Evolutionary conservation across 2,113 vertebrate species (phyloP).

Genomic region (Condylura cristata): DNA sequence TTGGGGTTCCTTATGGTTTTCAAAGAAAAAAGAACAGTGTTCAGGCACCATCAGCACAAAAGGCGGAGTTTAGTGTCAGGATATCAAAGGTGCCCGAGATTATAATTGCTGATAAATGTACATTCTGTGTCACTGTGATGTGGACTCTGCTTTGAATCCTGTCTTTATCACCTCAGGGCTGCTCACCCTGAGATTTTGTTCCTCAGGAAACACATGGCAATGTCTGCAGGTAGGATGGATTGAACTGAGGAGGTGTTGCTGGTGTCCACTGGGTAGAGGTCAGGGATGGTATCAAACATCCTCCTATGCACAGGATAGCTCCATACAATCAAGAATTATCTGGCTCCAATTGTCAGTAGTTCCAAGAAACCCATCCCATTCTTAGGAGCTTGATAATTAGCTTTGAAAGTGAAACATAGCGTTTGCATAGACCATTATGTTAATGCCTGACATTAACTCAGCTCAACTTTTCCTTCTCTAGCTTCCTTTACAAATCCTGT

Average conservation of each 20-base stretch:
- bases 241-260: neutral
- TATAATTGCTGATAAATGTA: neutral
- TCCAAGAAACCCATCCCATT: neutral
- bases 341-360: neutral
- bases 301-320: neutral
- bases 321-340: neutral
- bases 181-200: neutral
- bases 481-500: neutral
- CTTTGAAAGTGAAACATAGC: neutral
- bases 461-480: neutral
- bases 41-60: neutral
- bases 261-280: neutral
- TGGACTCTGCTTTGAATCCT: neutral
- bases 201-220: neutral
- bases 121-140: neutral
- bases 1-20: neutral
- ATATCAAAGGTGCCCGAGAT: neutral
- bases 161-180: neutral
- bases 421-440: neutral
- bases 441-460: neutral
- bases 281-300: neutral
- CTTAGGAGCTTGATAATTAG: neutral
- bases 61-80: neutral
- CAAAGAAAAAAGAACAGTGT: neutral
- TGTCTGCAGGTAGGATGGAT: neutral